Percentiles rank a stretch among this genome's conserved stretches.
These are phyloP conservation scores for Aquatica leii DNA, from an alignment of 2,888 invertebrate genomes.

Conservation along the genomic window DNA sequence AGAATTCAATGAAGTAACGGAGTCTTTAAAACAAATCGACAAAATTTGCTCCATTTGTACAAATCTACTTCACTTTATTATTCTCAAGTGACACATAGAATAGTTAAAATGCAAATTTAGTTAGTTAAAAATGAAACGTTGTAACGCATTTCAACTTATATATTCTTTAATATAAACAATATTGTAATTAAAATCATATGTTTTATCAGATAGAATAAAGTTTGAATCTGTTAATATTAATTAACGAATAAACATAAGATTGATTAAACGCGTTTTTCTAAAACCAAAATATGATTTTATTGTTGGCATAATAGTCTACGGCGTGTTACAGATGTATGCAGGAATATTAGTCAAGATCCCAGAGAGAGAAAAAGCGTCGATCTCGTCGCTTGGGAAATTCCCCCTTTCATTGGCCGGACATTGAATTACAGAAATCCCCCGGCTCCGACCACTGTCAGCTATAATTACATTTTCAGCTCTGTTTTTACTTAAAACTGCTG, in stretches of 20 bases:
- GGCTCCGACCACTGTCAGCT: conserved; percentile 40
- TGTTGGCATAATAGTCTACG: conserved; percentile 27
- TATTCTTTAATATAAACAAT: conserved; percentile 5
- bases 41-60: conserved; percentile 32
- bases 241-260: neutral
- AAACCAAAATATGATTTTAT: conserved; percentile 33
- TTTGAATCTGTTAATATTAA: neutral
- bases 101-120: conserved; percentile 36
- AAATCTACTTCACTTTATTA: conserved; percentile 38
- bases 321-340: conserved; percentile 29
- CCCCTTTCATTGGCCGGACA: conserved; percentile 39
- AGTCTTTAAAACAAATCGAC: conserved; percentile 33
- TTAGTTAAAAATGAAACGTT: conserved; percentile 32
- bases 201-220: conserved; percentile 11
- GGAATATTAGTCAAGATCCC: conserved; percentile 34
- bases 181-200: conserved; percentile 17
- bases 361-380: conserved; percentile 34
- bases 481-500: conserved; percentile 45
- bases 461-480: conserved; percentile 47
- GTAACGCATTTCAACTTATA: conserved; percentile 31
- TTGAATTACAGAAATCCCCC: conserved; percentile 42
- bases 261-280: no score
- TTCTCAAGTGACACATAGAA: conserved; percentile 36
- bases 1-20: conserved; percentile 30
- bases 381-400: conserved; percentile 39